These are phyloP conservation scores for Baryphthengus martii DNA, from an alignment of 2,113 vertebrate species.

Conservation along the genomic window DNA sequence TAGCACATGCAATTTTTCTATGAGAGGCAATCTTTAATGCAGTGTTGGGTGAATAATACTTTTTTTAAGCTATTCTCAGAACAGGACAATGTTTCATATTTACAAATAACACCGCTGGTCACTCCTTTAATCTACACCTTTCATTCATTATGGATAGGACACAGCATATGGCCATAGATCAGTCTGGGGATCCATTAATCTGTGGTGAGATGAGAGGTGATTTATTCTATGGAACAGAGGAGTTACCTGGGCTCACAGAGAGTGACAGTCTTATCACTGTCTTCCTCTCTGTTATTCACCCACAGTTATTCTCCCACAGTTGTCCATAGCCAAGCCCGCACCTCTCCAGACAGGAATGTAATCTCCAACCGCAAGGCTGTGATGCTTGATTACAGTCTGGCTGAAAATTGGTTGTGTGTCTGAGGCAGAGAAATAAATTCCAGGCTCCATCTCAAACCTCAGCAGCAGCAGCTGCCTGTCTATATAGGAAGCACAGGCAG, in stretches of 20 bases:
- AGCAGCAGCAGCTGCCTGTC: not conserved
- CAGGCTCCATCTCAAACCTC: not conserved
- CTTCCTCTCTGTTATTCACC: not conserved
- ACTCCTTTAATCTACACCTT: constrained; percentile 21
- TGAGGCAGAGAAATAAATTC: not conserved
- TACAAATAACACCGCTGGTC: not conserved
- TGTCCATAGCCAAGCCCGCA: not conserved
- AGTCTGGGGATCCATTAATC: not conserved
- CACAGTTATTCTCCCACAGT: not conserved
- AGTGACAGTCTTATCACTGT: not conserved
- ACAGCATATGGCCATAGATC: not conserved
- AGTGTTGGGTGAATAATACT: not conserved
- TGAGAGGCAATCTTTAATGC: not conserved
- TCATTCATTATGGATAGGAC: not conserved
- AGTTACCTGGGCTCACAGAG: not conserved
- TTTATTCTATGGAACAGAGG: not conserved
- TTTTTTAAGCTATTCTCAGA: not conserved
- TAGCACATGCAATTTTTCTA: not conserved
- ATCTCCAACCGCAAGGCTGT: not conserved
- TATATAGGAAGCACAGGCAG: not conserved
- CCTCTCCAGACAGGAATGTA: not conserved
- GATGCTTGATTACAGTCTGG: not conserved
- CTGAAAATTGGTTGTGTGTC: not conserved
- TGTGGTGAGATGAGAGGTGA: not conserved
- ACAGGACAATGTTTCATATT: constrained; percentile 8